Base-by-base conservation (phyloP, 2,888 invertebrate genomes). In the Brassicogethes aeneus region DNA sequence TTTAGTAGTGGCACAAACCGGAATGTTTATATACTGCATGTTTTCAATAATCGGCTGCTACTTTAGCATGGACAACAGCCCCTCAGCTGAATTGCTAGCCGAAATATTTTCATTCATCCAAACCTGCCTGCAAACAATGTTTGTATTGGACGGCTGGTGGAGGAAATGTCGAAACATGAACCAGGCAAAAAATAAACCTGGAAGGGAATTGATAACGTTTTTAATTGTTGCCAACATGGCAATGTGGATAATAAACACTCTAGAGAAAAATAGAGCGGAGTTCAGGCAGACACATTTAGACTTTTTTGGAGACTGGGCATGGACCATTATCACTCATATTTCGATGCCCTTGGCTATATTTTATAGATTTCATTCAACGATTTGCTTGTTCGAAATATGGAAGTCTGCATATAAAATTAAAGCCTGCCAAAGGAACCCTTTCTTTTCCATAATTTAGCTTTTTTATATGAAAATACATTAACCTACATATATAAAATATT, bases 311-410 rank as follows among this genome's bases (percentile, higher is more conserved):
- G 71, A 89, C 30, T 92, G 91, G 91, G 91, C 91, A 17, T 94
- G 93, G 93, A 91, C 92, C 10, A 91, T 94, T 45, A 92, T 94
- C 45, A 92, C 90, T 0, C 92, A 94, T 61, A 89, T 94, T 1
- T 90, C 90, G 1, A 91, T 92, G 84, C 94, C 94, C 0, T 57
- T 83, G 56, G 91, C 92, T 1, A 93, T 94, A 46, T 94, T 94
- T 70, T 94, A 92, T 70, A 77, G 93, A 44, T 94, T 94, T 69
- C 94, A 94, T 64, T 92, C 92, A 33, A 92, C 94, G 0, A 93
- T 95, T 2, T 94, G 94, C 62, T 73, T 95, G 43, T 93, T 93
- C 66, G 94, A 94, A 69, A 91, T 95, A 57, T 95, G 94, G 95
- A 94, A 94, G 69, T 76, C 87, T 52, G 91, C 93, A 3, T 95